Evolutionary conservation across 2,888 invertebrate species (phyloP).

Genomic region (Agrochola lychnidis): DNA sequence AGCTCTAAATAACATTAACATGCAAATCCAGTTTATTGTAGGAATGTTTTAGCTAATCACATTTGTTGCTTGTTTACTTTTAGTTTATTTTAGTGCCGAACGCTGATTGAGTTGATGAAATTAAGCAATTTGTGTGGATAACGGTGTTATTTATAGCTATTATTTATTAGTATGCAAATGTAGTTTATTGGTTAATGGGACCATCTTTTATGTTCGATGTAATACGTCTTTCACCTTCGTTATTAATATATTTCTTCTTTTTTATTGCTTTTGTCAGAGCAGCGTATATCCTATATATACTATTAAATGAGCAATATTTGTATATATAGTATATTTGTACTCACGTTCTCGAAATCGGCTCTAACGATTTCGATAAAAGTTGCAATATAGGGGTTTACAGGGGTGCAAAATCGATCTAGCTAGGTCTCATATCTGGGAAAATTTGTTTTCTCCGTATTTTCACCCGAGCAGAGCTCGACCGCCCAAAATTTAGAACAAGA

Average conservation of each 20-base stretch:
- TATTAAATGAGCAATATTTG: no score
- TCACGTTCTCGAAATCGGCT: no score
- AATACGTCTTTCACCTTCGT: constrained; percentile 2
- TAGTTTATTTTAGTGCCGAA: constrained; percentile 22
- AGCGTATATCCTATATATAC: not conserved
- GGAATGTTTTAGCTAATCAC: constrained; percentile 44
- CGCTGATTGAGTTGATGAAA: constrained; percentile 19
- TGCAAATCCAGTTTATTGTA: constrained; percentile 49
- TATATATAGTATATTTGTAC: no score
- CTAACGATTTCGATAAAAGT: no score
- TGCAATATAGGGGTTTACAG: no score
- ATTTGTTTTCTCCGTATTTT: no score
- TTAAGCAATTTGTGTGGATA: constrained; percentile 30
- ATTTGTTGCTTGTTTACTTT: constrained; percentile 42
- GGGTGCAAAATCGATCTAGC: no score
- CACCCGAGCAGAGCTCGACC: no score
- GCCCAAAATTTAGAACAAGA: no score
- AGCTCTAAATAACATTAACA: constrained; percentile 34
- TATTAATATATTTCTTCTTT: not conserved
- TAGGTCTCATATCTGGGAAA: no score
- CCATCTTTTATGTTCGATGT: not conserved
- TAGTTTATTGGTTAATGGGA: not conserved
- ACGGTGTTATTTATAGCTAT: not conserved
- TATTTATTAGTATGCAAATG: constrained; percentile 7
- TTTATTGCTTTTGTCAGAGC: not conserved